phyloP scores from a whole-genome alignment of 1,140 invertebrate genomes.

The Philaenus spumarius region DNA sequence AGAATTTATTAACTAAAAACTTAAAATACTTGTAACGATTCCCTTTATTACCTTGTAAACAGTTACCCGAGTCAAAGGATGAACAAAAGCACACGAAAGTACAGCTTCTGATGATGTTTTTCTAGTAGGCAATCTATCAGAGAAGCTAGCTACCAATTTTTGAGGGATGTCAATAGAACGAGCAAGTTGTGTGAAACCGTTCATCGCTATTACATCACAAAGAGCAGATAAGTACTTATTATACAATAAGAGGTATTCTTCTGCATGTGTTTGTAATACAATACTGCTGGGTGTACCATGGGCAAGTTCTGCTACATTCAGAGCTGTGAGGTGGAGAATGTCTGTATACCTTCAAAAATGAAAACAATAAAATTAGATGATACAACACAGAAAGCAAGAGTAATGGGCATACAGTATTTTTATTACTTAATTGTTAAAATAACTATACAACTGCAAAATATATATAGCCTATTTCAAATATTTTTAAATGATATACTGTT shows the following conservation, averaged over 20 bases:
- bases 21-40: no score
- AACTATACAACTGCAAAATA: no score
- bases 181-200: slow-evolving; percentile 60
- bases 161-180: slow-evolving; percentile 52
- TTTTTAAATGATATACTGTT: no score
- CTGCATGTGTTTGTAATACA: slow-evolving; percentile 58
- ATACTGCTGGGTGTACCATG: slow-evolving; percentile 40
- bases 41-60: slow-evolving; percentile 45
- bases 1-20: no score
- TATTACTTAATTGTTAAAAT: no score
- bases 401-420: no score
- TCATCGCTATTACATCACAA: slow-evolving; percentile 65
- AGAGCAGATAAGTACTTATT: slow-evolving; percentile 63
- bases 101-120: slow-evolving; percentile 46
- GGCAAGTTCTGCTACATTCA: slow-evolving; percentile 51
- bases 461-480: no score
- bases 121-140: slow-evolving; percentile 43
- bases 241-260: slow-evolving; percentile 64
- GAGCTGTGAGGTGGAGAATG: slow-evolving; percentile 59
- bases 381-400: no score
- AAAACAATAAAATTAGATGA: no score
- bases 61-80: slow-evolving; percentile 50
- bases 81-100: slow-evolving; percentile 49
- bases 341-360: slow-evolving; percentile 58
- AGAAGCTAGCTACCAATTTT: slow-evolving; percentile 51